Evolutionary conservation across 2,797 vertebrate genomes (phyloP).

Genomic region (Xiphorhynchus erythropygius): DNA sequence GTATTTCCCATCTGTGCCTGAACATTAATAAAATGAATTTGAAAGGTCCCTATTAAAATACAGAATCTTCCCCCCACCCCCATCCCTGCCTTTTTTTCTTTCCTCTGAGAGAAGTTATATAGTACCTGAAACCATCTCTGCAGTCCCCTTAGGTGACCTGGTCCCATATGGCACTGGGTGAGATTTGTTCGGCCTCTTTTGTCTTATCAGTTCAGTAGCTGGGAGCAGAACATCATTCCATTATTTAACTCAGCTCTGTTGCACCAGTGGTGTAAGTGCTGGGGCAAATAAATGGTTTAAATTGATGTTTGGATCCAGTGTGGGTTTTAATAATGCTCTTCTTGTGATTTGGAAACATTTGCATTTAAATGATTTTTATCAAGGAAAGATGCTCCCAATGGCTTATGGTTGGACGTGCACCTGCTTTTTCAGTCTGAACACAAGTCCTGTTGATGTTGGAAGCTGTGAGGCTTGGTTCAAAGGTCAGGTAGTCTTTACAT

Average conservation of each 20-base stretch:
- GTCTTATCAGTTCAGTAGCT: background rate
- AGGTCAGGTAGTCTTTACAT: background rate
- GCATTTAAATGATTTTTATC: constrained; percentile 30
- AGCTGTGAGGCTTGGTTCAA: background rate
- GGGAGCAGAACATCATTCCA: background rate
- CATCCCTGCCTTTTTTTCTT: background rate
- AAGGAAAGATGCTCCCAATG: background rate
- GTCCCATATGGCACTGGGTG: background rate
- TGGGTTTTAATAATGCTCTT: constrained; percentile 34
- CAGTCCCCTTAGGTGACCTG: background rate
- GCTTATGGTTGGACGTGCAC: background rate
- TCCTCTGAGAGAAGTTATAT: background rate
- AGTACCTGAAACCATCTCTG: background rate
- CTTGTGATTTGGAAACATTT: constrained; percentile 45
- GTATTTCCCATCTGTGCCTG: constrained; percentile 18
- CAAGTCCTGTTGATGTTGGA: background rate
- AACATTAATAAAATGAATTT: constrained; percentile 21
- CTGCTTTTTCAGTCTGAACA: background rate
- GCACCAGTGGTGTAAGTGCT: background rate
- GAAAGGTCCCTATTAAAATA: constrained; percentile 13
- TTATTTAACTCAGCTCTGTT: background rate
- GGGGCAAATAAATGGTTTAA: background rate
- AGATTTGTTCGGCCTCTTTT: background rate
- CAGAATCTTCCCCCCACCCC: background rate
- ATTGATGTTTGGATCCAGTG: constrained; percentile 27